Evolutionary conservation across 2,797 vertebrate species (phyloP).

Genomic region (Molossus alvarezi): DNA sequence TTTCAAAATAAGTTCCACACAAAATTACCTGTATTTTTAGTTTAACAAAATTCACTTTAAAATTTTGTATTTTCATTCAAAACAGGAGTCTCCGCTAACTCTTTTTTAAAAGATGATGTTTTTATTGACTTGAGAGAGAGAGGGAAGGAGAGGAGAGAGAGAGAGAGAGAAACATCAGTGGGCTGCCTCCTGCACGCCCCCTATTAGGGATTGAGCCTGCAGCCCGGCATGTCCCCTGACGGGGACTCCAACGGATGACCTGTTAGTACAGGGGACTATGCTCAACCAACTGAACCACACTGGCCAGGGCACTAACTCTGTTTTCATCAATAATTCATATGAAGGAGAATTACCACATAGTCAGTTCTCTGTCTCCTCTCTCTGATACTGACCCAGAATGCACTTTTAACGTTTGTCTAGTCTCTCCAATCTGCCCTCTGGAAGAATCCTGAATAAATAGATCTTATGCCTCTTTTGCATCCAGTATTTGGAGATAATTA

Average conservation of each 20-base stretch:
- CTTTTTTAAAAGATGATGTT: not conserved
- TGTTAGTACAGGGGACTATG: not conserved
- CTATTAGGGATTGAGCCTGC: not conserved
- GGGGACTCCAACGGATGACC: not conserved
- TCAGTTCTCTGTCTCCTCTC: not conserved
- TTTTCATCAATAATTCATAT: not conserved
- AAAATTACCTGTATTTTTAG: not conserved
- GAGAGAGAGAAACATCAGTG: not conserved
- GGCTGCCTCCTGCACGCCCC: not conserved
- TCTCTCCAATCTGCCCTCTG: not conserved
- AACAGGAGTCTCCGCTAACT: not conserved
- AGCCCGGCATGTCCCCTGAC: too few relatives aligned
- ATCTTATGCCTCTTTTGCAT: not conserved
- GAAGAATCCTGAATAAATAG: not conserved
- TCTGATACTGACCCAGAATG: not conserved
- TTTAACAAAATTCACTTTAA: conserved; percentile 29
- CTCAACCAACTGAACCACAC: not conserved
- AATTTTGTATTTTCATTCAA: not conserved
- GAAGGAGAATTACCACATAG: not conserved
- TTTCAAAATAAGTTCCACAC: conserved; percentile 41
- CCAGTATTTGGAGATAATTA: not conserved
- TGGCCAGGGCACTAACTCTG: not conserved
- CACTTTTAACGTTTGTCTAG: not conserved
- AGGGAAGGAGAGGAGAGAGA: not conserved
- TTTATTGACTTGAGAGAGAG: not conserved